These are phyloP conservation scores for Pharmacophagus antenor DNA, from an alignment of 2,888 invertebrate species.

Conservation along the genomic window DNA sequence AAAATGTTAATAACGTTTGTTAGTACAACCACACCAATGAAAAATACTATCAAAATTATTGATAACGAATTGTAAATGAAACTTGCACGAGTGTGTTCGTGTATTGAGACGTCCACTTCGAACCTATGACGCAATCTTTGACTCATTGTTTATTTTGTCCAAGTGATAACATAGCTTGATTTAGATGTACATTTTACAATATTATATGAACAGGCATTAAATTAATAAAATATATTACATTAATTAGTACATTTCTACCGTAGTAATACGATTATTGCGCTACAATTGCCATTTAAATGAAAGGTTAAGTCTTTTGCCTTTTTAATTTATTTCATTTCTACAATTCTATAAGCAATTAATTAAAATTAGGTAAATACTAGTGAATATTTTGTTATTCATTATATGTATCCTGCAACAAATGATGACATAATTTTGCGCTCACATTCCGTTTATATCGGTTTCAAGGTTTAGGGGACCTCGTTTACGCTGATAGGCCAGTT, in stretches of 20 bases:
- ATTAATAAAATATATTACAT: no score
- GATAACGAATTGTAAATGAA: slow-evolving; percentile 15
- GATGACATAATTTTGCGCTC: slow-evolving; percentile 6
- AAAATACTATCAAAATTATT: neutral
- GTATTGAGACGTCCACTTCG: slow-evolving; percentile 9
- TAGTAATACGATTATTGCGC: no score
- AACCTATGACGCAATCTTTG: slow-evolving; percentile 16
- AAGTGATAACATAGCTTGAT: slow-evolving; percentile 18
- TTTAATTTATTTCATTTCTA: neutral
- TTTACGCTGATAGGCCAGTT: neutral
- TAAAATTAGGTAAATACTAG: neutral
- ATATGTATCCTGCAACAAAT: slow-evolving; percentile 11
- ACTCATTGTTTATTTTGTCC: slow-evolving; percentile 26
- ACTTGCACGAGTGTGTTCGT: neutral
- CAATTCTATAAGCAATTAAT: neutral
- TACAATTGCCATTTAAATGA: no score
- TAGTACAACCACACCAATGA: neutral
- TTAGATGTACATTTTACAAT: neutral
- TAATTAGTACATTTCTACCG: no score
- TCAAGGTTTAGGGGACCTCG: slow-evolving; percentile 9
- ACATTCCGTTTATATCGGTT: slow-evolving; percentile 4
- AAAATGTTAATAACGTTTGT: neutral
- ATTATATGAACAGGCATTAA: neutral
- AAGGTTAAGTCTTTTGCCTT: no score
- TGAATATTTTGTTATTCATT: neutral